Evolutionary conservation across 2,888 invertebrate species (phyloP).

Genomic region (Daptonema setosum): DNA sequence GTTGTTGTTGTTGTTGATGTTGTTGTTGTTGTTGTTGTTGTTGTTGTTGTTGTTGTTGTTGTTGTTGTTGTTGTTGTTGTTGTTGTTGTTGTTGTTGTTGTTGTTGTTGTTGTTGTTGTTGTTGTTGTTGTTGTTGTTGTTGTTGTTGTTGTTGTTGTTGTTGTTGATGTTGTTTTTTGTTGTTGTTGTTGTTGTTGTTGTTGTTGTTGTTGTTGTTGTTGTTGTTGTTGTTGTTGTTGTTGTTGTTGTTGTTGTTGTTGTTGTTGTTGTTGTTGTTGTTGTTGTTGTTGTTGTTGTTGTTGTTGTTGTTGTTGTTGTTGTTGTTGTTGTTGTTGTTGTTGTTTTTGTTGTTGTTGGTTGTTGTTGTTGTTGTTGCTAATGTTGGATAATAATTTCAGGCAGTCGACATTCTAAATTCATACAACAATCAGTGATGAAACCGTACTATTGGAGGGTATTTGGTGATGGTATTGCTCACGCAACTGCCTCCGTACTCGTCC

Average conservation of each 20-base stretch:
- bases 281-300: no score
- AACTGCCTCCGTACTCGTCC: no score
- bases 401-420: no score
- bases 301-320: no score
- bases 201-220: neutral
- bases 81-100: neutral
- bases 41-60: neutral
- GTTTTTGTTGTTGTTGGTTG: no score
- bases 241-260: neutral
- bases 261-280: neutral
- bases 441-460: no score
- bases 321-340: no score
- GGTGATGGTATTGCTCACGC: no score
- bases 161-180: neutral
- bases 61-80: neutral
- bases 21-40: neutral
- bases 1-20: neutral
- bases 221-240: neutral
- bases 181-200: no score
- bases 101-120: neutral
- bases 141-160: neutral
- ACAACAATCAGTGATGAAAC: no score
- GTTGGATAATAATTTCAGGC: no score
- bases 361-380: no score
- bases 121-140: neutral